Evolutionary conservation across 2,113 vertebrate species (phyloP), one percentile per base, ranked within the genome.

Genomic region (Protomyctophum bolini): DNA sequence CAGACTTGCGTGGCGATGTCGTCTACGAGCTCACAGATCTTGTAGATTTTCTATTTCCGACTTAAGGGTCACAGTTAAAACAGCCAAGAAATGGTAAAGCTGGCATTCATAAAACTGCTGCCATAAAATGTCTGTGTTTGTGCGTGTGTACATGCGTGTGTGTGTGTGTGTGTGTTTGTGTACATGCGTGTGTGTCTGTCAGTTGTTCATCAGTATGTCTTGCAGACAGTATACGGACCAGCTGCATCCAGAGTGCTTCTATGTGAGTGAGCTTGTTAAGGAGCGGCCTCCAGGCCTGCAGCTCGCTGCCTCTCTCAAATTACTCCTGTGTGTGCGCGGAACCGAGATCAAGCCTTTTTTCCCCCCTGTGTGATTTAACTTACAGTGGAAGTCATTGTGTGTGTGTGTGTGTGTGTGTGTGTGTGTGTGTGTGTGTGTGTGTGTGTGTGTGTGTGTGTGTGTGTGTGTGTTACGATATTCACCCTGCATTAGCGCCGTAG

Each of bases 291-390:
- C 46, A 86, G 83, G 77, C 81, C 86, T 82, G 58, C 46, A 86
- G 83, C n/a, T n/a, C n/a, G 84, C 80, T 66, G 56, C 59, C 77
- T 83, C 81, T 83, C 83, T 89, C 85, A 85, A 68, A 87, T 91
- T 75, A 86, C 83, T 75, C 52, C 73, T 73, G 75, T 70, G 68
- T 66, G 68, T 68, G 63, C 59, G 68, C 56, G 15, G 49, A 48
- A 75, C 76, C 69, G 51, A 77, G 79, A 83, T 66, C 68, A 67
- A 9, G 62, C 61, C 64, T 7, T 14, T 80, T 80, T 41, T 21
- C 21, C 33, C 83, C 86, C 73, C 70, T 66, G 61, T 72, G 77
- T 66, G 75, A 75, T 70, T 80, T 80, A 57, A 58, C 71, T 86
- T 86, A 80, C 33, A 41, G 33, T 41, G 33, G 33, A 41, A 41